phyloP scores from a whole-genome alignment of 2,113 vertebrate species.

The Alligator mississippiensis region DNA sequence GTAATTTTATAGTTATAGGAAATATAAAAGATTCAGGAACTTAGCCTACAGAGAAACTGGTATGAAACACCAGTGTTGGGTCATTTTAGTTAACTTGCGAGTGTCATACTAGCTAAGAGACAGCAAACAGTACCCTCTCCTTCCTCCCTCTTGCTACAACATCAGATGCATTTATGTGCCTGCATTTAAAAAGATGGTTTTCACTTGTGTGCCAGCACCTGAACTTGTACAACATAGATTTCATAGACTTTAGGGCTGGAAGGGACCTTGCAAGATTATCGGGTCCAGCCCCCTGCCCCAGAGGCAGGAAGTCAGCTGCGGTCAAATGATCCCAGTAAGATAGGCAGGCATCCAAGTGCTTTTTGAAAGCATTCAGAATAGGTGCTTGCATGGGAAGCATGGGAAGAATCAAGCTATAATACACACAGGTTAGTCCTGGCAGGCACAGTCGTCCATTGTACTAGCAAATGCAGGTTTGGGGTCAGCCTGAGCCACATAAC shows the following conservation, averaged over 20 bases:
- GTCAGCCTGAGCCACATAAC: not conserved
- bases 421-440: not conserved
- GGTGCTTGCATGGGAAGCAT: not conserved
- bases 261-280: too few species aligned
- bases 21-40: not conserved
- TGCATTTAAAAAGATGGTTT: not conserved
- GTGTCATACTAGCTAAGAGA: not conserved
- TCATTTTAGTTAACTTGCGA: not conserved
- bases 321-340: too few species aligned
- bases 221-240: not conserved
- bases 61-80: not conserved
- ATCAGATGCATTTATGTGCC: not conserved
- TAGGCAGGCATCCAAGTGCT: too few species aligned
- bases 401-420: not conserved
- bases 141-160: not conserved
- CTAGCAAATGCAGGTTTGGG: not conserved
- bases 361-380: too few species aligned
- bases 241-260: too few species aligned
- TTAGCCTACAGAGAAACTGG: not conserved
- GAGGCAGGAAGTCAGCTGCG: too few species aligned
- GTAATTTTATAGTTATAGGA: constrained; percentile 9
- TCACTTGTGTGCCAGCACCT: not conserved
- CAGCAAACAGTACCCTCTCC: not conserved
- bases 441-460: too few species aligned
- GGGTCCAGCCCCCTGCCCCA: too few species aligned